Base-by-base conservation (phyloP, 2,797 vertebrate genomes). In the Pseudocheirus occidentalis region DNA sequence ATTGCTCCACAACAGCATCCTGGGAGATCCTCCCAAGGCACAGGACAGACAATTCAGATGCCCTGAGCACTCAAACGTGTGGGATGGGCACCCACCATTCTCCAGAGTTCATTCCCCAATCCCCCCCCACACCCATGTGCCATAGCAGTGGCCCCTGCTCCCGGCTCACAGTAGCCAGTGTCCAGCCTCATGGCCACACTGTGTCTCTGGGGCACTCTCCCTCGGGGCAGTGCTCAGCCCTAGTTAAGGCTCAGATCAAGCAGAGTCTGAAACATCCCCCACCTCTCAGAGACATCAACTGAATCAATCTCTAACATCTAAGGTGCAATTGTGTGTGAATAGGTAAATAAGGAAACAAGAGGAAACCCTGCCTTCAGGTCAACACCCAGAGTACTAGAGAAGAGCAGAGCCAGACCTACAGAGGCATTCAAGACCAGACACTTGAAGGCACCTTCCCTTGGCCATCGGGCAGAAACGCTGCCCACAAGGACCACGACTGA, bases 91-190 rank as follows among this genome's bases (percentile, higher is more conserved):
- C 1, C 14, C 2, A 66, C 14, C 16, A 34, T 16, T 18, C 34
- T 40, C 66, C 5, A 73, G 62, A 2, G 62, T n/a, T n/a, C 31
- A 73, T 14, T 40, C 40, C 34, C 66, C 40, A 16, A 16, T 66
- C 4, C 62, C 62, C 2, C 0, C 12, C 3, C n/a, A 1, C n/a
- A 21, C 16, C n/a, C n/a, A 73, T 2, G 5, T 34, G 5, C 62
- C 5, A 34, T 12, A 62, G 31, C 62, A 66, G 62, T 18, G 5
- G 13, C 9, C 16, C 34, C 34, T n/a, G 18, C 18, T 73, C 66
- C 66, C n/a, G 13, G 34, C 34, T 28, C 57, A 58, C 57, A 58
- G 27, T 7, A 28, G 12, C 31, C 59, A 13, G 1, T 13, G 29
- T 14, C 31, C 59, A 66, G 59, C 4, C 59, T 66, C 59, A n/a